Conservation (phyloP, 2,797 vertebrate species). For the Buphagus erythrorhynchus region DNA sequence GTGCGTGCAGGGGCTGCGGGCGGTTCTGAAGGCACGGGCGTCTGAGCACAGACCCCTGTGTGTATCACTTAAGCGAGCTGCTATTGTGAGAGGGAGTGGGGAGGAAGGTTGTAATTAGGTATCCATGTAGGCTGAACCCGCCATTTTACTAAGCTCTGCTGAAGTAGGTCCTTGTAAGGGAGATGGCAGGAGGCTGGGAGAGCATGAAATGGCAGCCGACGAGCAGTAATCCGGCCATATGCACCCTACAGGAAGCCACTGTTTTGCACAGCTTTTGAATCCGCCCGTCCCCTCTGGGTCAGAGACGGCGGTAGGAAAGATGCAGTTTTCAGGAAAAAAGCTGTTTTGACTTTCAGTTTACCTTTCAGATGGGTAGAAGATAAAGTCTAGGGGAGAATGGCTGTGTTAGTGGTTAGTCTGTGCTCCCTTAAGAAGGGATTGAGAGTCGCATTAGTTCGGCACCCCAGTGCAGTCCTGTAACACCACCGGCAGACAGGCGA, state of each 20-base stretch:
- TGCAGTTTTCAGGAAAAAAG: neutral
- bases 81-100: conserved; percentile 46
- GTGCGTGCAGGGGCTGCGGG: neutral
- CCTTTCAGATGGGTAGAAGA: neutral
- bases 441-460: neutral
- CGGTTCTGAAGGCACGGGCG: neutral
- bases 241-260: conserved; percentile 60
- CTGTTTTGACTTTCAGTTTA: neutral
- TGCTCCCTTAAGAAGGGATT: neutral
- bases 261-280: conserved; percentile 27
- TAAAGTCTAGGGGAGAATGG: neutral
- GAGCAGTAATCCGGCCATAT: conserved; percentile 65
- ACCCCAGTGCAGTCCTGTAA: neutral
- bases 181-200: conserved; percentile 66
- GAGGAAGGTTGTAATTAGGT: conserved; percentile 66
- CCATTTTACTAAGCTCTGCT: conserved; percentile 67
- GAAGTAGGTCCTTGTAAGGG: conserved; percentile 59
- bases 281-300: conserved; percentile 6
- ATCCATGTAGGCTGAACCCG: conserved; percentile 58
- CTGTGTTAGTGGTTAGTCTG: neutral
- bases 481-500: neutral
- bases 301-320: neutral
- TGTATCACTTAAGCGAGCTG: neutral
- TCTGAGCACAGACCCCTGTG: neutral
- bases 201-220: conserved; percentile 70